A percentile compares a stretch with the other conserved stretches of the same genome.
Evolutionary conservation across 2,888 invertebrate genomes (phyloP).

Genomic region (Drosophila algonquin): DNA sequence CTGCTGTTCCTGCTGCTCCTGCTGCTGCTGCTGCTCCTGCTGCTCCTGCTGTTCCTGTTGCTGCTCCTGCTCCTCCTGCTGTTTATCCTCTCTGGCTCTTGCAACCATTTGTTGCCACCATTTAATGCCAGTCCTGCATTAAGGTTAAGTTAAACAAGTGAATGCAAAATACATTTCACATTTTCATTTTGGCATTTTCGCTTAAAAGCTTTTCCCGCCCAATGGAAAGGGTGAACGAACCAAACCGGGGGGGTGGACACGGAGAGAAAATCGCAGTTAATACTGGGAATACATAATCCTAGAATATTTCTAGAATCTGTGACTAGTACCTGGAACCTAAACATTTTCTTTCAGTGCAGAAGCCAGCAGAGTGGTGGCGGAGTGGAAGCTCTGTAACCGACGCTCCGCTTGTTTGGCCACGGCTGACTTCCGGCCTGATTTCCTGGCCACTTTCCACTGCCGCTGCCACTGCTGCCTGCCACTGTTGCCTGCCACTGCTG

Average conservation of each 20-base stretch:
- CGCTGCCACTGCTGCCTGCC: not conserved
- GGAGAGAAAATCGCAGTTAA: not conserved
- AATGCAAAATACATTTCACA: conserved; percentile 53
- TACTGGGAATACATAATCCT: not conserved
- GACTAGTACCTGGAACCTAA: not conserved
- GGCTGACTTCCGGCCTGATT: conserved; percentile 64
- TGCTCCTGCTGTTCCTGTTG: no score
- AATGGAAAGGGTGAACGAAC: not conserved
- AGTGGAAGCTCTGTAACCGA: conserved; percentile 17
- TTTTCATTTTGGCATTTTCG: conserved; percentile 67
- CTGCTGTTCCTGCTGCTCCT: no score
- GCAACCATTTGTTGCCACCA: not conserved
- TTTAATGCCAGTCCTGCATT: conserved; percentile 7
- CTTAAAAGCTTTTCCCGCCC: conserved; percentile 72
- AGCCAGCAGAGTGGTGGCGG: no score
- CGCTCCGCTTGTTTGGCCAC: conserved; percentile 43
- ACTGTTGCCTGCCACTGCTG: conserved; percentile 1
- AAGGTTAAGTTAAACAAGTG: conserved; percentile 34
- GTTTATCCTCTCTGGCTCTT: not conserved
- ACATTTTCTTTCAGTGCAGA: not conserved
- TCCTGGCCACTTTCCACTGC: conserved; percentile 28
- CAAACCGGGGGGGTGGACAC: not conserved
- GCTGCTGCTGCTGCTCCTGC: not conserved
- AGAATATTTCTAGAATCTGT: not conserved
- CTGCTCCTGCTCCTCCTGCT: not conserved